Base-by-base conservation (phyloP, 2,888 invertebrate species). In the Arenicola marina region DNA sequence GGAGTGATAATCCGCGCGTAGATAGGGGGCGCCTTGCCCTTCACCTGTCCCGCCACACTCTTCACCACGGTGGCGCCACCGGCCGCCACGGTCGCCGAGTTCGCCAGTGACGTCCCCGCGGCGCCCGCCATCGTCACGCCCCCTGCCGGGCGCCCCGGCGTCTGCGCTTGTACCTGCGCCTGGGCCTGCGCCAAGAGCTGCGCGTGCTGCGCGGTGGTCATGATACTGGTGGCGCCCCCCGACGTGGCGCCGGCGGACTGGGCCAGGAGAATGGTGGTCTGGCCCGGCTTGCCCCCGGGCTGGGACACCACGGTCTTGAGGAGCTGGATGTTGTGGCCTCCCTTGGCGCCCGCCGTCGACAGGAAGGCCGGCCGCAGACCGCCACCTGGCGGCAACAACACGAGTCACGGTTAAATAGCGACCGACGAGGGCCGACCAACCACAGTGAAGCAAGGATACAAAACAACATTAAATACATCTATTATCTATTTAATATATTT, bases 1-100 rank as follows among this genome's bases (percentile, higher is more conserved):
- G 80, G 80, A 4, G 77, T 77, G 43, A 80, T 80, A 48, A 80
- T 79, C 26, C 80, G 71, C 15, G 81, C 81, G 68, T 76, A 81
- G 63, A 81, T 76, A 2, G 80, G 78, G 31, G 74, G 76, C 4
- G 71, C 65, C 64, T 79, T 79, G 31, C 69, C 74, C 44, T 58
- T 61, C 18, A 7, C 34, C 15, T n/a, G 32, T 2, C 46, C 34
- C 21, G 55, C 43, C n/a, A n/a, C n/a, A n/a, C n/a, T n/a, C n/a
- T n/a, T n/a, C n/a, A n/a, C n/a, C n/a, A n/a, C n/a, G n/a, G n/a
- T n/a, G n/a, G n/a, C n/a, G n/a, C n/a, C n/a, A n/a, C n/a, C n/a
- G n/a, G n/a, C n/a, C n/a, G n/a, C n/a, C n/a, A n/a, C n/a, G n/a
- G n/a, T n/a, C n/a, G n/a, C n/a, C n/a, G n/a, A n/a, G n/a, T n/a